phyloP scores from a whole-genome alignment of 2,113 vertebrate genomes.

The Cololabis saira region DNA sequence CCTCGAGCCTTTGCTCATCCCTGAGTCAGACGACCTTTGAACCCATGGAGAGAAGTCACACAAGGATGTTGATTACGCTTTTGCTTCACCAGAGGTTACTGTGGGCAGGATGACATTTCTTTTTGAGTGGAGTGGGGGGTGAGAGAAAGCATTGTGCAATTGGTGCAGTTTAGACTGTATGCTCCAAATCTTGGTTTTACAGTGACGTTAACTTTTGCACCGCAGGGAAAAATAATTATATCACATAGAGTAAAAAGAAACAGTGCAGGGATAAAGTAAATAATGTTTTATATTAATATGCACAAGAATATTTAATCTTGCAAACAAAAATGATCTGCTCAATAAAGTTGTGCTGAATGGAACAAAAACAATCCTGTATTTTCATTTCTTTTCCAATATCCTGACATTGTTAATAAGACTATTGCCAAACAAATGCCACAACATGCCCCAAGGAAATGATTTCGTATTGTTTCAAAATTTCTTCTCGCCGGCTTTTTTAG shows the following conservation, averaged over 20 bases:
- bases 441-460: neutral
- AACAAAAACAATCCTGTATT: constrained; percentile 6
- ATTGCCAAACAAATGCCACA: neutral
- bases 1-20: constrained; percentile 75
- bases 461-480: no score
- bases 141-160: constrained; percentile 13
- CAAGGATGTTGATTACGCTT: constrained; percentile 35
- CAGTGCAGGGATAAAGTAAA: constrained; percentile 20
- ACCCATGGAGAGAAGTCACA: constrained; percentile 37
- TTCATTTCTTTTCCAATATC: neutral
- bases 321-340: constrained; percentile 26
- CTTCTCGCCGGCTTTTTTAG: neutral
- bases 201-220: constrained; percentile 6
- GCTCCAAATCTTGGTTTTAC: neutral
- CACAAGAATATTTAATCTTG: constrained; percentile 44
- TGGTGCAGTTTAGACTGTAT: constrained; percentile 17
- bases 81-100: constrained; percentile 25
- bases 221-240: neutral
- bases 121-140: constrained; percentile 24
- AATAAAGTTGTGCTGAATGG: constrained; percentile 55
- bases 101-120: constrained; percentile 8
- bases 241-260: constrained; percentile 3
- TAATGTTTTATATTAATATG: constrained; percentile 61
- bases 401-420: neutral
- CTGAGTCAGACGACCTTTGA: constrained; percentile 97